These are phyloP conservation scores for Strix occidentalis DNA, from an alignment of 2,797 vertebrate species.

Conservation along the genomic window DNA sequence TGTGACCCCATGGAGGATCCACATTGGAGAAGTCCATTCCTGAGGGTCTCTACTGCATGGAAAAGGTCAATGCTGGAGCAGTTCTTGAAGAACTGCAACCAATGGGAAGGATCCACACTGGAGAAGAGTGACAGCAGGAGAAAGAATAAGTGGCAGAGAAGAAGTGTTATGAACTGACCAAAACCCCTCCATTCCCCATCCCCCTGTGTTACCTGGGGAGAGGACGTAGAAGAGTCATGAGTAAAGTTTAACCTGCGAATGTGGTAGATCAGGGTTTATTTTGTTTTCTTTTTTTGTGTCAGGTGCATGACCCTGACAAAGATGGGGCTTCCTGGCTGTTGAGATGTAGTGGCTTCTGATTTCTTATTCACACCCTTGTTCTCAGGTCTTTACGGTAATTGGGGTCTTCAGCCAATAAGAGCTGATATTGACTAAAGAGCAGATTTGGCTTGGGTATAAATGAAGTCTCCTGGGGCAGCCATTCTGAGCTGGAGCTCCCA, in stretches of 20 bases:
- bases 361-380: too few relatives aligned
- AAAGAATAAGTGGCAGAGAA: neutral
- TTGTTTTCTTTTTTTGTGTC: neutral
- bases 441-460: too few relatives aligned
- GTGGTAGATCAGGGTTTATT: accelerated
- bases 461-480: too few relatives aligned
- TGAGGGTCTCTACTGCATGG: neutral
- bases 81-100: neutral
- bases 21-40: neutral
- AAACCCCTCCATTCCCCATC: neutral
- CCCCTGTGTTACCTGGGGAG: accelerated
- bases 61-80: neutral
- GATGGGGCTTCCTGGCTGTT: too few relatives aligned
- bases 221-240: neutral
- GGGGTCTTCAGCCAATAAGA: too few relatives aligned
- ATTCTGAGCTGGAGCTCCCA: too few relatives aligned
- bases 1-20: neutral
- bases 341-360: too few relatives aligned
- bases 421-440: too few relatives aligned
- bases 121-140: neutral
- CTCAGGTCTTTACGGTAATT: too few relatives aligned
- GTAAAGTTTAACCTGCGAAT: neutral
- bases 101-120: neutral
- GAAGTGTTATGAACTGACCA: neutral
- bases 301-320: too few relatives aligned